Conservation (phyloP, 2,888 invertebrate species). For the Sycophila texana region DNA sequence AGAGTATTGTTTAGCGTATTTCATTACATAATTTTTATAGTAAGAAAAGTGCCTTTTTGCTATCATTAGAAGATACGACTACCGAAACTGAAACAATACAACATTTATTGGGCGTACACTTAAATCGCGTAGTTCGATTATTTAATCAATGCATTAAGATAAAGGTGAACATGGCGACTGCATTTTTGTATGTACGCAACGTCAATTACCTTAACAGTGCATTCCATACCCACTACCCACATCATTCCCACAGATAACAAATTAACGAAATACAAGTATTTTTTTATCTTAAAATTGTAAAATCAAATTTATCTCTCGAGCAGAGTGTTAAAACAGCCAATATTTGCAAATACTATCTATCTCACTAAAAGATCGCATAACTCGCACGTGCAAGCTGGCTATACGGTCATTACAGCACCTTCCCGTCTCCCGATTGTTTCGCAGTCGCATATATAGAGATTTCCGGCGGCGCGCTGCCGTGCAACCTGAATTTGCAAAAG, state of each 20-base stretch:
- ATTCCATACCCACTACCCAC: neutral
- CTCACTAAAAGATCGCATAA: neutral
- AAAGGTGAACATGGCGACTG: neutral
- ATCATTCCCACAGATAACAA: neutral
- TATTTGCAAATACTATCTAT: neutral
- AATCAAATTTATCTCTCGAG: neutral
- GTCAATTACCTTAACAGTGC: neutral
- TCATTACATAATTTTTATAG: no score
- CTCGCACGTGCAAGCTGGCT: neutral
- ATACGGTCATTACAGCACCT: neutral
- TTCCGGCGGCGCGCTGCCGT: slow-evolving; percentile 10
- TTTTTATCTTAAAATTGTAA: neutral
- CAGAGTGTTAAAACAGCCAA: neutral
- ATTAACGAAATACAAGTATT: neutral
- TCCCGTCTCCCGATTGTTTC: slow-evolving; percentile 17
- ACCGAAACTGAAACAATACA: neutral
- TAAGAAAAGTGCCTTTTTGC: no score
- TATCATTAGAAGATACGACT: neutral
- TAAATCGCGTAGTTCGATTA: no score
- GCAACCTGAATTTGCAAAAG: slow-evolving; percentile 9
- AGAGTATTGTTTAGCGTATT: no score
- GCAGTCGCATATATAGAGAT: slow-evolving; percentile 13
- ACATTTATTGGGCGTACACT: neutral
- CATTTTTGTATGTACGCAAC: neutral
- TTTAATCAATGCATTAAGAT: neutral